phyloP scores from a whole-genome alignment of 2,888 invertebrate genomes.

The Catocala fraxini region DNA sequence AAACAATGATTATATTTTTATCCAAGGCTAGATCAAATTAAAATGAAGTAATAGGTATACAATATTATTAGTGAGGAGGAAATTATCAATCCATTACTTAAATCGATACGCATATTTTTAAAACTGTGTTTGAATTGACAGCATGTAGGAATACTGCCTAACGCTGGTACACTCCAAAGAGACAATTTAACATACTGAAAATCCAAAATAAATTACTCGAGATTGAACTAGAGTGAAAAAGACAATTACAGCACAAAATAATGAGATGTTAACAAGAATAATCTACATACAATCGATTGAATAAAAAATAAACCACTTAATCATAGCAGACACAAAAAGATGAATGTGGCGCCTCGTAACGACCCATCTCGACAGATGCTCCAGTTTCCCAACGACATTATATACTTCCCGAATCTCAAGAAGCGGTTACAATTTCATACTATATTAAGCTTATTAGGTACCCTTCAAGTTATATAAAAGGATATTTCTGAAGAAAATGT shows the following conservation, averaged over 20 bases:
- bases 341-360: slow-evolving; percentile 15
- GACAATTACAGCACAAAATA: not conserved
- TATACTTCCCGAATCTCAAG: slow-evolving; percentile 14
- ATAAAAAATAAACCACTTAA: slow-evolving; percentile 37
- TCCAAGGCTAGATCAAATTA: too few relatives aligned
- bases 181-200: too few relatives aligned
- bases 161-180: too few relatives aligned
- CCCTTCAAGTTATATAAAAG: not conserved
- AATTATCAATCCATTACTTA: too few relatives aligned
- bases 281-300: slow-evolving; percentile 31
- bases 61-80: too few relatives aligned
- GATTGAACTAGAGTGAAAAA: too few relatives aligned
- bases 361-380: slow-evolving; percentile 28
- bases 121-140: too few relatives aligned
- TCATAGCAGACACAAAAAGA: slow-evolving; percentile 27
- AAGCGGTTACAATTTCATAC: slow-evolving; percentile 15
- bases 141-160: too few relatives aligned
- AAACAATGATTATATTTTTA: too few relatives aligned
- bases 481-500: not conserved
- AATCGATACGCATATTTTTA: too few relatives aligned
- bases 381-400: slow-evolving; percentile 26
- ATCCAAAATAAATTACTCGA: too few relatives aligned
- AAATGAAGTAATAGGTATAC: too few relatives aligned
- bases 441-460: slow-evolving; percentile 9
- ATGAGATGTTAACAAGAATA: slow-evolving; percentile 18